Percentiles rank a stretch among this genome's conserved stretches.
These are phyloP conservation scores for Epizoanthus illoricatus DNA, from an alignment of 92 coral and sea anemone species.

Conservation along the genomic window DNA sequence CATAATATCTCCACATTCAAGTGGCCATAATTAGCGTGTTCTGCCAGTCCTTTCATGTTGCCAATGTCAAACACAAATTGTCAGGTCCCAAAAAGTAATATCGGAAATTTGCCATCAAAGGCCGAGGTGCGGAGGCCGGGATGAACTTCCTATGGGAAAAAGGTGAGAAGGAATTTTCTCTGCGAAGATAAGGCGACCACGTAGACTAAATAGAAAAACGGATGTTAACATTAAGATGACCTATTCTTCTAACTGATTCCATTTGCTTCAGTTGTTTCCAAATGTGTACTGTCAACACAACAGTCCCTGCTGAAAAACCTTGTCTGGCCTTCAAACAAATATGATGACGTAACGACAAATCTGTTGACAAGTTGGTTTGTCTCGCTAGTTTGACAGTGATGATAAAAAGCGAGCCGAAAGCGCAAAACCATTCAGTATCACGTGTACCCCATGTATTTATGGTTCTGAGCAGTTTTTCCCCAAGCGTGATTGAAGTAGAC, in stretches of 20 bases:
- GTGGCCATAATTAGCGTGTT: constrained; percentile 65
- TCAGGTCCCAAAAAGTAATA: constrained; percentile 59
- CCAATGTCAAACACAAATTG: constrained; percentile 63
- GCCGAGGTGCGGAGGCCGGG: neutral
- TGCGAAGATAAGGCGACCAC: neutral
- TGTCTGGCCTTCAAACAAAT: constrained; percentile 14
- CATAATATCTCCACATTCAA: constrained; percentile 51
- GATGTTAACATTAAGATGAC: constrained; percentile 22
- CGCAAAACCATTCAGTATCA: constrained; percentile 46
- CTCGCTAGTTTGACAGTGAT: constrained; percentile 10
- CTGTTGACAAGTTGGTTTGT: constrained; percentile 18
- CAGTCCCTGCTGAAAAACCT: constrained; percentile 13
- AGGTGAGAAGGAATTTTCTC: neutral
- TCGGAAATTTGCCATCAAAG: constrained; percentile 37
- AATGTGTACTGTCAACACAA: constrained; percentile 34
- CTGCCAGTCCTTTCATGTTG: constrained; percentile 60
- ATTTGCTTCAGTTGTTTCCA: constrained; percentile 33
- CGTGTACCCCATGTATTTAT: constrained; percentile 55
- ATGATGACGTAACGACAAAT: neutral
- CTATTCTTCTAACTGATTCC: constrained; percentile 19
- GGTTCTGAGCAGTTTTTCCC: constrained; percentile 49
- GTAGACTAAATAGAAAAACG: constrained; percentile 42
- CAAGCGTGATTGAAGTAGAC: neutral
- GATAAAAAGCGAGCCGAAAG: constrained; percentile 51
- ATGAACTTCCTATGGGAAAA: neutral